phyloP scores from a whole-genome alignment of 2,888 invertebrate species.

The Agrotis clavis region DNA sequence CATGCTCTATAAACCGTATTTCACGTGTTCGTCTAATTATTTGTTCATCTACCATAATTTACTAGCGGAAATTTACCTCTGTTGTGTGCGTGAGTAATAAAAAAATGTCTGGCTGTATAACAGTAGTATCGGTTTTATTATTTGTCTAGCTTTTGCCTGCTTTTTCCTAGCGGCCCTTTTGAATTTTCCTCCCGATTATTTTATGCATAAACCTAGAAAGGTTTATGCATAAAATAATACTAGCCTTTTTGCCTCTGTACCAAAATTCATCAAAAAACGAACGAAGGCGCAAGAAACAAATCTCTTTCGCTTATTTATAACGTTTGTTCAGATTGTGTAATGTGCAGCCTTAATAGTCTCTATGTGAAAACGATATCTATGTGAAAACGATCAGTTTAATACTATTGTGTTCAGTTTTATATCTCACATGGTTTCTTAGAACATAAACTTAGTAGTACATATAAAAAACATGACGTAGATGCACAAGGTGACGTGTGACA shows the following conservation, averaged over 20 bases:
- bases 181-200: too few relatives aligned
- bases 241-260: too few relatives aligned
- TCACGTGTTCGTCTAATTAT: constrained; percentile 31
- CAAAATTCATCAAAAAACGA: too few relatives aligned
- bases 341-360: constrained; percentile 16
- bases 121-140: constrained; percentile 12
- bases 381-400: constrained; percentile 43
- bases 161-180: too few relatives aligned
- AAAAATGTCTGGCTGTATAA: constrained; percentile 3
- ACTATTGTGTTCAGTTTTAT: constrained; percentile 34
- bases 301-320: too few relatives aligned
- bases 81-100: constrained; percentile 22
- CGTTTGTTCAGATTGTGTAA: not conserved
- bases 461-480: constrained; percentile 18
- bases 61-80: constrained; percentile 46
- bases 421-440: constrained; percentile 5
- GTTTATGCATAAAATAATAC: too few relatives aligned
- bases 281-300: too few relatives aligned
- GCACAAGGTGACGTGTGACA: constrained; percentile 34
- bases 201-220: too few relatives aligned
- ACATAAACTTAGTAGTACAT: constrained; percentile 4
- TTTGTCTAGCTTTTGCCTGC: not conserved
- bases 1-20: constrained; percentile 50
- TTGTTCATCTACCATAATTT: constrained; percentile 39
- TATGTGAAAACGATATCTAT: constrained; percentile 7